Percentiles rank a stretch among this genome's conserved stretches.
Conservation (phyloP, 2,113 vertebrate species). For the Corynorhinus townsendii region DNA sequence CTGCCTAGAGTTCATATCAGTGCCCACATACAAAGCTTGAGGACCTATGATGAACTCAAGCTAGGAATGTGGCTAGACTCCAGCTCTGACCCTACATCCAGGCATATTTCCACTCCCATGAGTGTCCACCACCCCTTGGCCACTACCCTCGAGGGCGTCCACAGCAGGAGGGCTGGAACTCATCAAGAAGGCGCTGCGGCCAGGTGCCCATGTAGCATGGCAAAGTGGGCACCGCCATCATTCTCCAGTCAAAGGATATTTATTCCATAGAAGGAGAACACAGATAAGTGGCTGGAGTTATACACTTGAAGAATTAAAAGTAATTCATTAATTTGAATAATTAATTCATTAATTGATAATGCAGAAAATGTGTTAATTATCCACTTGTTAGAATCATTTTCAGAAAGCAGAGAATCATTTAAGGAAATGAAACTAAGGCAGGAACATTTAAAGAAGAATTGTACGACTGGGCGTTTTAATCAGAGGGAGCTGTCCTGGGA, state of each 20-base stretch:
- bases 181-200: background rate
- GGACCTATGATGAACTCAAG: constrained; percentile 89
- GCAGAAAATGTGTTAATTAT: background rate
- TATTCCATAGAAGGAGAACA: background rate
- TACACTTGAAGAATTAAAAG: background rate
- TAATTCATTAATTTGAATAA: background rate
- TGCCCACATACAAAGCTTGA: constrained; percentile 89
- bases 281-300: background rate
- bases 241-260: background rate
- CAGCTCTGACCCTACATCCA: constrained; percentile 95
- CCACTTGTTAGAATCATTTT: background rate
- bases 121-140: background rate
- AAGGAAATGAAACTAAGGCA: background rate
- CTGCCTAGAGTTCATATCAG: constrained; percentile 91
- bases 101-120: constrained; percentile 80
- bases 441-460: background rate
- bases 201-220: no score
- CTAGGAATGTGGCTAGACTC: constrained; percentile 91
- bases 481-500: background rate
- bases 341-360: background rate
- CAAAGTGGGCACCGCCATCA: accelerated
- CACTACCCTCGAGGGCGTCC: background rate
- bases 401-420: background rate
- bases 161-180: background rate
- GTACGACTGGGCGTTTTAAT: background rate